phyloP scores from a whole-genome alignment of 1,140 invertebrate species.

The Sarcophaga peregrina region DNA sequence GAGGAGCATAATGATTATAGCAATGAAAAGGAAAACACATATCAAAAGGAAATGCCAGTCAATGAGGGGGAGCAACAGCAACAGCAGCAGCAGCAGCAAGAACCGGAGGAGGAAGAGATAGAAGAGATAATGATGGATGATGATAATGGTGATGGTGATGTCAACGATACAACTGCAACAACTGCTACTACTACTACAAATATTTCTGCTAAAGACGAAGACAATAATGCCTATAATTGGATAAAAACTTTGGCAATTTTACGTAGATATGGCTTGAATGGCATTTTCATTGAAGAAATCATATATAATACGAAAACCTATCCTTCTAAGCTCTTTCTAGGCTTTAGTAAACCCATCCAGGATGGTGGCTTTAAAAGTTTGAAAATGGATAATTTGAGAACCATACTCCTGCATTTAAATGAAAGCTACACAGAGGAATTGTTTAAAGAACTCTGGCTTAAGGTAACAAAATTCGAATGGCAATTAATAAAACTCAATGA shows the following conservation, averaged over 20 bases:
- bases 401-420: slow-evolving; percentile 32
- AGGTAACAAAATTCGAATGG: slow-evolving; percentile 35
- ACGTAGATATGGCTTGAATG: slow-evolving; percentile 51
- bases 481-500: slow-evolving; percentile 31
- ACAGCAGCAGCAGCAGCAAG: neutral
- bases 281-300: slow-evolving; percentile 47
- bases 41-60: too few relatives aligned
- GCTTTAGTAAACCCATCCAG: slow-evolving; percentile 46
- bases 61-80: too few relatives aligned
- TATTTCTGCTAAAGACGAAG: neutral
- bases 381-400: neutral
- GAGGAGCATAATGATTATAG: neutral
- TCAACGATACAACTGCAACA: neutral
- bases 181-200: neutral
- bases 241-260: slow-evolving; percentile 53
- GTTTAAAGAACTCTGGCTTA: slow-evolving; percentile 17
- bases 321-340: slow-evolving; percentile 43
- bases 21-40: neutral
- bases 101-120: neutral
- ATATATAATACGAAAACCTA: slow-evolving; percentile 16
- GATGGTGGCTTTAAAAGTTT: slow-evolving; percentile 32
- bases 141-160: neutral
- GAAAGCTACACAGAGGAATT: neutral
- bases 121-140: neutral
- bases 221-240: slow-evolving; percentile 54